Percentiles rank a stretch among this genome's conserved stretches.
These are phyloP conservation scores for Rattus norvegicus DNA, from an alignment of 2,113 vertebrate species.

Conservation along the genomic window GRCr8 NC_086035.1:6517501-6518000, in stretches of 20 bases:
- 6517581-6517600: too few relatives aligned
- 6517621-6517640: not conserved
- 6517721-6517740: not conserved
- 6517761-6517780: not conserved
- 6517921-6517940: not conserved
- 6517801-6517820: not conserved
- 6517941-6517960: not conserved
- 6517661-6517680: not conserved
- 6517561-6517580: not conserved
- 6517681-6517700: not conserved
- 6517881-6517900: not conserved
- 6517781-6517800: not conserved
- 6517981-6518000: conserved; percentile 9
- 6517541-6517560: not conserved
- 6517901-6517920: not conserved
- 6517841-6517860: not conserved
- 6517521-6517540: not conserved
- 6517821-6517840: not conserved
- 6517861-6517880: not conserved
- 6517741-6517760: conserved; percentile 22
- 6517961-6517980: not conserved
- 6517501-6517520: not conserved
- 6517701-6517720: conserved; percentile 36
- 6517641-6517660: not conserved
- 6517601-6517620: not conserved